Base-by-base conservation (phyloP, 2,888 invertebrate species). In the Phengaris alcon region DNA sequence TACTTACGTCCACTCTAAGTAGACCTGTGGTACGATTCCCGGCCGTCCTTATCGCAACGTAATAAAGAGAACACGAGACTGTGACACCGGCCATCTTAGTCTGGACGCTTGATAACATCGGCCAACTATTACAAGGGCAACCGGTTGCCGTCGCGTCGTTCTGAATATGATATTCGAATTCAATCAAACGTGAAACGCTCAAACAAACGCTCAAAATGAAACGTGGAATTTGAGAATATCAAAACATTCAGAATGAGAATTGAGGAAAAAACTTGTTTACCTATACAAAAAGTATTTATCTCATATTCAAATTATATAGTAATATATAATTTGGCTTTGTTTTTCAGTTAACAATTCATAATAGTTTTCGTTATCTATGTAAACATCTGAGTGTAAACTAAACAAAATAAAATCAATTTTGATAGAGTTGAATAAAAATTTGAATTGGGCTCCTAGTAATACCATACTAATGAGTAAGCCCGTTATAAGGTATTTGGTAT, bases 71-170 rank as follows among this genome's bases (percentile, higher is more conserved):
- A 78, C 77, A 57, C 74, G 77, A 75, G 77, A 77, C 83, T 84
- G 82, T 86, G 86, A 87, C 87, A 87, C 76, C 81, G 89, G 77
- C 84, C 89, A 79, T 74, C 6, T 48, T 79, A 82, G 79, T 82
- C 78, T 89, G 88, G 90, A 79, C 83, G 81, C 86, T 83, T 92
- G 92, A 93, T 93, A 93, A 90, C 92, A 89, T 90, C 89, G 88
- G 89, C 89, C 92, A 93, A 93, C 93, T 93, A 93, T 93, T 93
- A 93, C 93, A 93, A 93, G 93, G 93, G 93, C 93, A 91, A 91
- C 93, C 90, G 90, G 92, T 91, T 88, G 88, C 87, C 86, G 87
- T 86, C 88, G 90, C 86, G 87, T 86, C 88, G 90, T 87, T 88
- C 90, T 91, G 88, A 91, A 90, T 91, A 90, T 90, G 87, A 91